A percentile compares a stretch with the other conserved stretches of the same genome.
Conservation (phyloP, 2,797 vertebrate genomes). For the Gymnoscopelus braueri region DNA sequence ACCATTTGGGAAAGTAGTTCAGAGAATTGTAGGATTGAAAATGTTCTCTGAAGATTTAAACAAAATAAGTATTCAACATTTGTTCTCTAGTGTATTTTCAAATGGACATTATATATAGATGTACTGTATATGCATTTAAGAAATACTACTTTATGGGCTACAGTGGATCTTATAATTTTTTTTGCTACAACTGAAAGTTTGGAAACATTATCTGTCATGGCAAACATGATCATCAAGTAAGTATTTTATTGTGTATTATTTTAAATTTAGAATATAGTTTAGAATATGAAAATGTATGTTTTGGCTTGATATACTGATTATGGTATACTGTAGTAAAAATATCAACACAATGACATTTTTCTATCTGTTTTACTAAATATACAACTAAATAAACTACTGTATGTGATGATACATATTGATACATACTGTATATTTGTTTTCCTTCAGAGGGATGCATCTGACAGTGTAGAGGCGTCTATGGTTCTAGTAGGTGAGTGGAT, state of each 20-base stretch:
- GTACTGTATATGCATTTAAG: too few species aligned
- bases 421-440: slow-evolving; percentile 24
- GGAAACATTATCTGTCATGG: not conserved
- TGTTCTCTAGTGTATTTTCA: not conserved
- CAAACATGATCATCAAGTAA: not conserved
- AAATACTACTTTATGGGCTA: not conserved
- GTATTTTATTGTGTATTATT: slow-evolving; percentile 6
- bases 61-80: not conserved
- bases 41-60: not conserved
- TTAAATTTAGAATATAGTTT: not conserved
- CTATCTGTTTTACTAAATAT: too few species aligned
- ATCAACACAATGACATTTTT: too few species aligned
- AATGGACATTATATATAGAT: too few species aligned
- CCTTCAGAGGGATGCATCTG: slow-evolving; percentile 70
- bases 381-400: too few species aligned
- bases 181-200: not conserved
- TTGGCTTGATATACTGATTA: too few species aligned
- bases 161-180: not conserved
- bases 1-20: not conserved
- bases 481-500: slow-evolving; percentile 88
- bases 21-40: not conserved
- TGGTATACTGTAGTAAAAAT: too few species aligned
- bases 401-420: not conserved
- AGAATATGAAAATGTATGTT: not conserved
- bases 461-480: slow-evolving; percentile 86